Evolutionary conservation across 1,140 invertebrate species (phyloP), one percentile per base, ranked within the genome.

Genomic region (Copidosoma floridanum): DNA sequence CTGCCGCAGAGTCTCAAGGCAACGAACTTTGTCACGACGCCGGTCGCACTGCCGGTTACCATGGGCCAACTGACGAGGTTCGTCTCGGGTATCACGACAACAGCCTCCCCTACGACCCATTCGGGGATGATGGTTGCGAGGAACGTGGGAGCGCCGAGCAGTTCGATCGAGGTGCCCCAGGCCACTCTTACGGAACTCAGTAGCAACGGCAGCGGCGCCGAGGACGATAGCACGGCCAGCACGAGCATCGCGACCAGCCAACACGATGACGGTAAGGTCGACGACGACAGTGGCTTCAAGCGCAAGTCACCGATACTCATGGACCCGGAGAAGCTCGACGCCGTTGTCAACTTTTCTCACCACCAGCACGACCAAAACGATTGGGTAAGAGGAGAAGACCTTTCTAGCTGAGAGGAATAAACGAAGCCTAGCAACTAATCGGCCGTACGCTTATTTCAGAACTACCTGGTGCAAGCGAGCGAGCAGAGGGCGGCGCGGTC

Each of bases 1-100:
- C 72, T 89, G 0, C 84, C 87, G 0, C 87, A 87, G 1, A 80
- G 77, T 0, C 65, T 85, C 11, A 79, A 81, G 26, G 71, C 77
- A 11, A 79, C 82, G 14, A 85, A 85, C 3, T 65, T 89, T 8
- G 81, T 84, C 0, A 81, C 85, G 0, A 81, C 85, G 0, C 83
- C 86, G 48, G 70, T 87, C 52, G 82, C 84, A 0, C 69, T 83
- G 2, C 84, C 84, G 0, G 83, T 82, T 20, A 83, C 77, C 11
- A 72, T 81, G 71, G 71, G 71, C 10, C 76, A 79, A 21, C 48
- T 80, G 18, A 73, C 77, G 5, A 75, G 78, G 20, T 47, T 79
- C 5, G 78, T 76, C 0, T 52, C 78, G 0, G 71, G 78, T 0
- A 78, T 75, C 6, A 77, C 78, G 11, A 74, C 77, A 3, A 71